Evolutionary conservation across 2,888 invertebrate genomes (phyloP).

Genomic region (Cartodere bifasciata): DNA sequence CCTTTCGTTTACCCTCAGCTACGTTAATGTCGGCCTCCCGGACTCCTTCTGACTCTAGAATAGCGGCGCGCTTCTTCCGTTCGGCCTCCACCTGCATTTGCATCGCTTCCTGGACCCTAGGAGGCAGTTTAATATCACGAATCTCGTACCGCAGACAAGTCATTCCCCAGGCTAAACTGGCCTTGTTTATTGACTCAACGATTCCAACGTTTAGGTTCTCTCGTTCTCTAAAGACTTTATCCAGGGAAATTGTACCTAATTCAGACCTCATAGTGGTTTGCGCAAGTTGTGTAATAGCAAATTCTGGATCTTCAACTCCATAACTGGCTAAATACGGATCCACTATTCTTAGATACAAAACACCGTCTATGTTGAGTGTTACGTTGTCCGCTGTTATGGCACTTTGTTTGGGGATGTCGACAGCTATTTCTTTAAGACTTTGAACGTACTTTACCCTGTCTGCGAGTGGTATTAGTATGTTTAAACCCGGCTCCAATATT

Average conservation of each 20-base stretch:
- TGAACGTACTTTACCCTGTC: slow-evolving; percentile 96
- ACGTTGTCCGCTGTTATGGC: slow-evolving; percentile 98
- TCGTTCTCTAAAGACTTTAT: slow-evolving; percentile 92
- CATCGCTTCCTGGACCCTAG: slow-evolving; percentile 95
- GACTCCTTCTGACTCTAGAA: slow-evolving; percentile 93
- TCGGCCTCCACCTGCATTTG: slow-evolving; percentile 99
- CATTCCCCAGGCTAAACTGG: slow-evolving; percentile 97
- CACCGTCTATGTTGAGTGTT: slow-evolving; percentile 91
- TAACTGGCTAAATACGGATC: slow-evolving; percentile 93
- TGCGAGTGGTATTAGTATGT: slow-evolving; percentile 79
- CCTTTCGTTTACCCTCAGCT: slow-evolving; percentile 88
- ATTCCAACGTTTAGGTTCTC: slow-evolving; percentile 91
- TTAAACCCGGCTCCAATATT: slow-evolving; percentile 89
- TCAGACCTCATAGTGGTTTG: slow-evolving; percentile 99
- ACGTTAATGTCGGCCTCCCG: slow-evolving; percentile 91
- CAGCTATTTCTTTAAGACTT: slow-evolving; percentile 96
- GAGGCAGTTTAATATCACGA: slow-evolving; percentile 79
- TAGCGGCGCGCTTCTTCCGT: slow-evolving; percentile 87
- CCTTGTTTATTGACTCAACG: slow-evolving; percentile 94
- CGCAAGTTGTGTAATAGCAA: slow-evolving; percentile 96
- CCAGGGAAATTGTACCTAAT: slow-evolving; percentile 91
- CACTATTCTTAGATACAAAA: slow-evolving; percentile 83
- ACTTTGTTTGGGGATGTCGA: slow-evolving; percentile 97
- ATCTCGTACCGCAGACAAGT: slow-evolving; percentile 92
- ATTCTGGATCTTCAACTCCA: slow-evolving; percentile 98